phyloP scores from a whole-genome alignment of 2,797 vertebrate genomes.

The Coccyzus lansbergi region DNA sequence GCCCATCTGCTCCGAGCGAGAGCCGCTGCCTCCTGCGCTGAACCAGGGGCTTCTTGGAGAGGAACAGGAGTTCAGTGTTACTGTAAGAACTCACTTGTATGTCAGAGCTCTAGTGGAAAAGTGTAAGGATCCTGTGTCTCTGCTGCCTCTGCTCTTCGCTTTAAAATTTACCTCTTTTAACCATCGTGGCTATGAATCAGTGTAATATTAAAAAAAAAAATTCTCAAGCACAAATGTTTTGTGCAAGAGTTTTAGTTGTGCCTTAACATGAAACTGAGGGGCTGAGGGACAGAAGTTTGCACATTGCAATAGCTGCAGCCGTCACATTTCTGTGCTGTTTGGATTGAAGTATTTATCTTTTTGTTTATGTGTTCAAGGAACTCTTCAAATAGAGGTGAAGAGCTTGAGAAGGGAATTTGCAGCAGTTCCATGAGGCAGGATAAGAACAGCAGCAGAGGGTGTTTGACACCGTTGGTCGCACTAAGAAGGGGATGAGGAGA shows the following conservation, averaged over 20 bases:
- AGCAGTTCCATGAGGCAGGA: neutral
- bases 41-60: accelerated
- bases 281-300: accelerated
- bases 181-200: too few species aligned
- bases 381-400: neutral
- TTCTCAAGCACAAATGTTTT: neutral
- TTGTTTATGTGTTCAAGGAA: neutral
- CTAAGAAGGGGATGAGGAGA: neutral
- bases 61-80: too few species aligned
- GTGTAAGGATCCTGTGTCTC: accelerated
- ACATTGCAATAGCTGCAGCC: neutral
- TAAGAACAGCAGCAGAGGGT: neutral
- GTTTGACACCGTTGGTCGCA: too few species aligned
- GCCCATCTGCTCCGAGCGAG: neutral
- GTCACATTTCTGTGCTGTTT: accelerated
- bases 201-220: accelerated
- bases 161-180: accelerated
- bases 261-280: accelerated
- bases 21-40: neutral
- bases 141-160: neutral
- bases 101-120: neutral
- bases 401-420: neutral
- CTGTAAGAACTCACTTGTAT: neutral
- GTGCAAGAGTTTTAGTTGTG: neutral
- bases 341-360: too few species aligned